Evolutionary conservation across 2,113 vertebrate genomes (phyloP).

Genomic region (Azemiops feae): DNA sequence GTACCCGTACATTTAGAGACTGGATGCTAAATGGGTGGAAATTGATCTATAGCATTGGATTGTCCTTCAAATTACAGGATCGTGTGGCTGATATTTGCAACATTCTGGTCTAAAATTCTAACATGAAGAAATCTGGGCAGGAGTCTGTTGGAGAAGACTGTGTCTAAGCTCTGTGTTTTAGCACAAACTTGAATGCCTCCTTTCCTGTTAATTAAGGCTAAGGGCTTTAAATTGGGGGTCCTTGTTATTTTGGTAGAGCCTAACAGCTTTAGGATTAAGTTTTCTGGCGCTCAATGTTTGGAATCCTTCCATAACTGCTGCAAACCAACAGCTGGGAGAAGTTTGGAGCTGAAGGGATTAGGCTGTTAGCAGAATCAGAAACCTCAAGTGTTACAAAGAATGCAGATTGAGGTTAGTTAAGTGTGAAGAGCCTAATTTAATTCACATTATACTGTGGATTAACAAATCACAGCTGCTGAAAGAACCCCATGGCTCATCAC

Average conservation of each 20-base stretch:
- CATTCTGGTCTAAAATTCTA: not conserved
- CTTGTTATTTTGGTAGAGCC: constrained; percentile 16
- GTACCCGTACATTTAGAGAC: not conserved
- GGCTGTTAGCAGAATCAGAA: constrained; percentile 39
- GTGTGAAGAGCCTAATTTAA: constrained; percentile 88
- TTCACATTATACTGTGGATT: constrained; percentile 81
- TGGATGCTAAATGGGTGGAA: not conserved
- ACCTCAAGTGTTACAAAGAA: constrained; percentile 69
- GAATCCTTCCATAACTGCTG: constrained; percentile 37
- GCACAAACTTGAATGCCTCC: constrained; percentile 11
- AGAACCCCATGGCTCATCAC: constrained; percentile 20
- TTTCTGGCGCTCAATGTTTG: constrained; percentile 23
- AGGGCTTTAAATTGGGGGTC: constrained; percentile 20
- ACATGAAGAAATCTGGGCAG: not conserved
- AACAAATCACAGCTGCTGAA: constrained; percentile 79
- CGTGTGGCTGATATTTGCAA: not conserved
- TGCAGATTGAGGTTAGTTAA: constrained; percentile 83
- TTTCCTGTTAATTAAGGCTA: constrained; percentile 30
- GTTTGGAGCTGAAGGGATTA: constrained; percentile 45
- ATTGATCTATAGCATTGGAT: not conserved
- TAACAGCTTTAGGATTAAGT: constrained; percentile 36
- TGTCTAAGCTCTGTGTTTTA: not conserved
- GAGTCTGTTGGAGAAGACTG: not conserved
- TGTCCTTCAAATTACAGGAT: not conserved
- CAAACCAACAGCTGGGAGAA: constrained; percentile 54